These are phyloP conservation scores for Trogon surrucura DNA, from an alignment of 2,113 vertebrate genomes.

Conservation along the genomic window DNA sequence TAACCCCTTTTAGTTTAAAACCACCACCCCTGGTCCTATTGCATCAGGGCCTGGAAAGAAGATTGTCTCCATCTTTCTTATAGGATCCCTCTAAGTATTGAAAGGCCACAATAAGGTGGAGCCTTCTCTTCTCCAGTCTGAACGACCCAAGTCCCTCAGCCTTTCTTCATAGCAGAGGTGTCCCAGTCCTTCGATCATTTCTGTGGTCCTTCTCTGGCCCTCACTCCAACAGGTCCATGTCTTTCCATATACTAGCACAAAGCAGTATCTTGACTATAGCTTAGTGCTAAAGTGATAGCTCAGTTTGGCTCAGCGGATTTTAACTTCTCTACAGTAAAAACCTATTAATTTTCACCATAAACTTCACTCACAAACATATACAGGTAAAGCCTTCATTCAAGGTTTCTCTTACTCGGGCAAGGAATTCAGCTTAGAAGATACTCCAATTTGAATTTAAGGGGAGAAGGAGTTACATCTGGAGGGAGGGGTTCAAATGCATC, in stretches of 20 bases:
- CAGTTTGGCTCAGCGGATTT: not conserved
- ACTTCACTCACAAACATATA: not conserved
- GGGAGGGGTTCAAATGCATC: slow-evolving; percentile 5
- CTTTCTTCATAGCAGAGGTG: too few species aligned
- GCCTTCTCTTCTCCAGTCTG: too few species aligned
- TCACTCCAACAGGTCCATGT: too few species aligned
- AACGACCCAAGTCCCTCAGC: too few species aligned
- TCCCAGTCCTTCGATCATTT: too few species aligned
- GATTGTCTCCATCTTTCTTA: too few species aligned
- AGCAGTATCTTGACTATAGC: not conserved
- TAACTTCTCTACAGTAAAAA: not conserved
- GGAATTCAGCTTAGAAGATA: not conserved
- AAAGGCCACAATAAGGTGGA: too few species aligned
- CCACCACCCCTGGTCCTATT: too few species aligned
- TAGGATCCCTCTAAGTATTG: too few species aligned
- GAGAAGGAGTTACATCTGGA: slow-evolving; percentile 1
- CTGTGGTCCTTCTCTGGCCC: too few species aligned
- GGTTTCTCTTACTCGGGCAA: not conserved
- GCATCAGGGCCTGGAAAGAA: too few species aligned
- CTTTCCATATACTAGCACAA: not conserved
- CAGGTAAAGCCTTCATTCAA: not conserved
- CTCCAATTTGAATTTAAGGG: not conserved
- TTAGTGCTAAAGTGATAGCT: not conserved
- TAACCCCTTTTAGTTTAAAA: too few species aligned
- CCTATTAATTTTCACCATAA: not conserved